Evolutionary conservation across 2,888 invertebrate species (phyloP).

Genomic region (Nomada lathburiana): DNA sequence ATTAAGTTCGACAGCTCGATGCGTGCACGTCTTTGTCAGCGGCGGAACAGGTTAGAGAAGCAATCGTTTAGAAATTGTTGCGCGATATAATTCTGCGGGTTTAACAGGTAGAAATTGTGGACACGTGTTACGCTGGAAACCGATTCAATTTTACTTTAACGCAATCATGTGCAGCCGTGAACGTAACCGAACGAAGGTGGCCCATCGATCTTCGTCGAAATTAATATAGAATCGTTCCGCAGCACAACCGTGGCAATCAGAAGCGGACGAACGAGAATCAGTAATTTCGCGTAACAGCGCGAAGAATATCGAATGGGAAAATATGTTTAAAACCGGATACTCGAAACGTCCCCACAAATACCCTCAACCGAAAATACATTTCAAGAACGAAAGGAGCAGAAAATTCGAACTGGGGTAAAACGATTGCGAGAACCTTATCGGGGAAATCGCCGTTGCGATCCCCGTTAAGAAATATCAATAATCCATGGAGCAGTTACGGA

Average conservation of each 20-base stretch:
- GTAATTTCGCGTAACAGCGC: neutral
- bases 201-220: conserved; percentile 18
- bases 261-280: too few relatives aligned
- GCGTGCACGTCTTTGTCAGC: neutral
- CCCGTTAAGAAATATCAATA: conserved; percentile 5
- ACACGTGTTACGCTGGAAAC: neutral
- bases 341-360: neutral
- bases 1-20: conserved; percentile 39
- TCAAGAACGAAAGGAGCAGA: neutral
- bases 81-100: neutral
- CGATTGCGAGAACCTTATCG: neutral
- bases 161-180: neutral
- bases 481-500: neutral
- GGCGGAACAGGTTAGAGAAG: neutral
- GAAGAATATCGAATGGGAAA: neutral
- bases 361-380: too few relatives aligned
- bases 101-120: neutral
- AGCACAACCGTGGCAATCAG: neutral
- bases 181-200: neutral
- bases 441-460: neutral
- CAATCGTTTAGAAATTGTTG: conserved; percentile 6
- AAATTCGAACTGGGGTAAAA: neutral
- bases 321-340: neutral
- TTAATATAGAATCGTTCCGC: neutral
- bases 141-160: too few relatives aligned